Evolutionary conservation across 1,140 invertebrate genomes (phyloP).

Genomic region (Venturia canescens): DNA sequence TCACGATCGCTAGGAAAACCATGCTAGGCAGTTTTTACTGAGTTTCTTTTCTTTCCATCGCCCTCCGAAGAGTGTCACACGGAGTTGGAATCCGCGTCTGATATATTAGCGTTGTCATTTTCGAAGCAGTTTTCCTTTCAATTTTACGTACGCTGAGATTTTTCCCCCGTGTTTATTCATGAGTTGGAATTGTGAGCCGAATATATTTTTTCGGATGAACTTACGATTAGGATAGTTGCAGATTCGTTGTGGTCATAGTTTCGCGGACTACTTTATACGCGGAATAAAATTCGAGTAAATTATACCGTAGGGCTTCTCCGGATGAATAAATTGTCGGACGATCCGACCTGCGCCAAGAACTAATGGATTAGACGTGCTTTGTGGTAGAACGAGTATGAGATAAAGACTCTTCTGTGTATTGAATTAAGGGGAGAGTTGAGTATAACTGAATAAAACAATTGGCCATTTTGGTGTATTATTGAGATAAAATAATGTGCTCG

Average conservation of each 20-base stretch:
- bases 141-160: neutral
- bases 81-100: neutral
- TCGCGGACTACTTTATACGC: neutral
- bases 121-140: neutral
- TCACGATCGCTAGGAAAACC: neutral
- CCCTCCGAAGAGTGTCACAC: neutral
- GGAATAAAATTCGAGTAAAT: constrained; percentile 49
- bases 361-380: constrained; percentile 51
- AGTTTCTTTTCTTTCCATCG: neutral
- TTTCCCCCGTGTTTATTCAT: neutral
- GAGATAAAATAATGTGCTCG: neutral
- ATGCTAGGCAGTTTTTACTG: neutral
- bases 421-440: constrained; percentile 2
- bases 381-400: constrained; percentile 3
- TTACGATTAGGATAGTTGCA: neutral
- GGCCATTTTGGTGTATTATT: constrained; percentile 22
- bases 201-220: too few species aligned
- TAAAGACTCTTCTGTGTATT: constrained; percentile 19
- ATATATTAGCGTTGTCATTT: neutral
- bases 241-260: constrained; percentile 2
- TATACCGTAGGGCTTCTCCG: constrained; percentile 42
- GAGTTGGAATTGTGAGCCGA: too few species aligned
- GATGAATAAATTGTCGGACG: constrained; percentile 49
- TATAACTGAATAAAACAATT: constrained; percentile 39
- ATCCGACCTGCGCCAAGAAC: constrained; percentile 45